Evolutionary conservation across 1,140 invertebrate genomes (phyloP), one percentile per base, ranked within the genome.

Genomic region (Meloidogyne exigua): DNA sequence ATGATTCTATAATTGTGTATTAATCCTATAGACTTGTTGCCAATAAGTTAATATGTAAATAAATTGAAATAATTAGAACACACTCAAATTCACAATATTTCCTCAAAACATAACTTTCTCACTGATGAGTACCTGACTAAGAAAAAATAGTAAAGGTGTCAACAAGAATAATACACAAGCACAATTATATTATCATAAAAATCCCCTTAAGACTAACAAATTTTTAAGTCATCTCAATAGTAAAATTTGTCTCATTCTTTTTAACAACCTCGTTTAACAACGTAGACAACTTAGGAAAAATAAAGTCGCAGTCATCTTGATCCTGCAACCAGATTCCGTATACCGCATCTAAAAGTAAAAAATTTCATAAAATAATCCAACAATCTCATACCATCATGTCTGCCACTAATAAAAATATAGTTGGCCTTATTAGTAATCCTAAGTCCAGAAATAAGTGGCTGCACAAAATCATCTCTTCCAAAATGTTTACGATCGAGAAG

Each of bases 401-500:
- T 57, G 49, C 49, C 49, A n/a, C 49, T 57, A 57, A 57, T 57
- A 57, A 57, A 57, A 10, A 57, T 57, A n/a, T 57, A 57, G n/a
- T 18, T 18, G 21, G 49, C 18, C 49, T 57, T 57, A n/a, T 57
- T 57, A 21, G 49, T 57, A 57, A 57, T 18, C 10, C 21, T 57
- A n/a, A 57, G 18, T 12, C 49, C 49, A 57, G n/a, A n/a, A 57
- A n/a, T 1, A 21, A 57, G 49, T n/a, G 49, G 49, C 13, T 57
- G 49, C 15, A 57, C 18, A 57, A 57, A 57, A 57, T 57, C 49
- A n/a, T 57, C 18, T 9, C 21, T 57, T 21, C 49, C 49, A n/a
- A 18, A 7, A n/a, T 57, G 49, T 32, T 83, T 82, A 12, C 82
- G 79, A 75, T 83, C 86, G 15, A 77, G 83, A 21, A 83, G 77